Conservation (phyloP, 2,888 invertebrate species). For the Embidobia sp. region DNA sequence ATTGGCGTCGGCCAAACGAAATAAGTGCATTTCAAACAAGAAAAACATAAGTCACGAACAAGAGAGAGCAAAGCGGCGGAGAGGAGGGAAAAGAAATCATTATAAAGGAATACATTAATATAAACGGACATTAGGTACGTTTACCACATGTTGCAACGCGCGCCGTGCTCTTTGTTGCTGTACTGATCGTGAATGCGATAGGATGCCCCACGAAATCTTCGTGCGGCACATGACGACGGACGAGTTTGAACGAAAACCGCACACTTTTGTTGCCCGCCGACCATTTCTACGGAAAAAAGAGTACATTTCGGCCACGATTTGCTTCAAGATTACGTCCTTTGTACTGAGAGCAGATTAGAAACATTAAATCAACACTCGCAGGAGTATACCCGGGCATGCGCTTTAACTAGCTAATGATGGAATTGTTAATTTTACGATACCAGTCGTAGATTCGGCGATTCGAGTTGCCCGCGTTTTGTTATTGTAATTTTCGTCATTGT, state of each 20-base stretch:
- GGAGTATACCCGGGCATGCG: too few relatives aligned
- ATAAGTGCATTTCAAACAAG: conserved; percentile 43
- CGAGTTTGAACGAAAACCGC: conserved; percentile 32
- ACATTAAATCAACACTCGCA: conserved; percentile 2
- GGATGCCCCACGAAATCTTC: conserved; percentile 58
- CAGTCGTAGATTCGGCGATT: too few relatives aligned
- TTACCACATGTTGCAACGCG: conserved; percentile 77
- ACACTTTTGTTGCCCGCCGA: conserved; percentile 17
- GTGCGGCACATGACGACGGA: conserved; percentile 44
- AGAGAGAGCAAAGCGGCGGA: too few relatives aligned
- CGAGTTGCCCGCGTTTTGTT: too few relatives aligned
- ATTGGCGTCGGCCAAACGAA: conserved; percentile 2
- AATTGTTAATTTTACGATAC: too few relatives aligned
- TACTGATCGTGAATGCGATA: conserved; percentile 60
- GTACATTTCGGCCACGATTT: conserved; percentile 34
- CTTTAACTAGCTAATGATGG: background rate
- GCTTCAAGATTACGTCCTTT: conserved; percentile 33
- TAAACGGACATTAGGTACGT: conserved; percentile 69
- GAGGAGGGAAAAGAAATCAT: conserved; percentile 16
- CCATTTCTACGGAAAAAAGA: conserved; percentile 18
- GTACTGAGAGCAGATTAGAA: conserved; percentile 17
- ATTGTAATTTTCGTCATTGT: too few relatives aligned
- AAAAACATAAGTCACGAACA: conserved; percentile 13
- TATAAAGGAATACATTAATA: conserved; percentile 54
- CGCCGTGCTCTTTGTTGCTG: conserved; percentile 53